Conservation (phyloP, 2,797 vertebrate species). For the Pangasius sanitwongsei region DNA sequence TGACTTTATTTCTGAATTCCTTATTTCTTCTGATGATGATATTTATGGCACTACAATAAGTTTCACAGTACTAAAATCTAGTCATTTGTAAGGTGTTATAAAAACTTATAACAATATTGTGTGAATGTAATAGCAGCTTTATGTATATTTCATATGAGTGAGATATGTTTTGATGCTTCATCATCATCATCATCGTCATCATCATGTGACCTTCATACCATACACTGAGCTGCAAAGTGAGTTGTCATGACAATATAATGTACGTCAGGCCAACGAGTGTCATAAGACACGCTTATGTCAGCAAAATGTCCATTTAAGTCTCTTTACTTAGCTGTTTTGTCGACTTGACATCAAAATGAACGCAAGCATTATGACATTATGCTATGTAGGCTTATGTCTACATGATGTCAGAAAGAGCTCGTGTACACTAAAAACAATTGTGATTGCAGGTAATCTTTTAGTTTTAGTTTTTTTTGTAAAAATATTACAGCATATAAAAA, state of each 20-base stretch:
- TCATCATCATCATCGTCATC: background rate
- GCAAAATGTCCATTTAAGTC: background rate
- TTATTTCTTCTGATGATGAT: background rate
- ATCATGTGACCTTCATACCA: background rate
- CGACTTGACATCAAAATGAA: background rate
- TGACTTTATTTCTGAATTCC: background rate
- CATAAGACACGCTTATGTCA: background rate
- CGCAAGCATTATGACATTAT: background rate
- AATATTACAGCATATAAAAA: background rate
- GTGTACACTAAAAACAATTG: background rate
- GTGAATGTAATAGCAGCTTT: background rate
- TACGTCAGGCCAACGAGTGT: background rate
- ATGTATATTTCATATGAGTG: background rate
- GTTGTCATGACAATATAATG: background rate
- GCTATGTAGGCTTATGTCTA: background rate
- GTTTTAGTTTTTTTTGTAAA: background rate
- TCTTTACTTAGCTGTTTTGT: no score
- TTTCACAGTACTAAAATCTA: background rate
- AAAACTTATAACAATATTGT: background rate
- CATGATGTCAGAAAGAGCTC: background rate
- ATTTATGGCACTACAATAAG: background rate
- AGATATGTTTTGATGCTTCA: background rate
- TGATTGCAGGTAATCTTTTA: no score
- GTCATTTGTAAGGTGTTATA: background rate
- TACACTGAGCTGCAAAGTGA: background rate